phyloP scores from a whole-genome alignment of 2,797 vertebrate genomes.

The Geotrypetes seraphini region DNA sequence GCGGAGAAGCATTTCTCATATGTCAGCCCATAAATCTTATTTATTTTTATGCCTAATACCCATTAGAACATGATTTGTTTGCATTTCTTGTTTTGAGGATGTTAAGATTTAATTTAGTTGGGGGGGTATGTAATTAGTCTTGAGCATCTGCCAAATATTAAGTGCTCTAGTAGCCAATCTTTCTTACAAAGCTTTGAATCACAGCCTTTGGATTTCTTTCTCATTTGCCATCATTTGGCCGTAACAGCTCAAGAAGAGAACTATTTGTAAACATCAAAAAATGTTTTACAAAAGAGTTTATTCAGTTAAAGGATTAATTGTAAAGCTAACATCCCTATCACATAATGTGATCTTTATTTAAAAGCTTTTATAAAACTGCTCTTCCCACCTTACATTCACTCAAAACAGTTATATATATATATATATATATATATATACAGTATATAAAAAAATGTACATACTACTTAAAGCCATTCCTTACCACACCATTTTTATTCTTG shows the following conservation, averaged over 20 bases:
- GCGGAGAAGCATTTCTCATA: constrained; percentile 14
- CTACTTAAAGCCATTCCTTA: too few species aligned
- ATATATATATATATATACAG: too few species aligned
- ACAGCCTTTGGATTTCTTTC: constrained; percentile 21
- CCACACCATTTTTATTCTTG: too few species aligned
- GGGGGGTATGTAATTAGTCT: constrained; percentile 22
- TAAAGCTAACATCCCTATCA: too few species aligned
- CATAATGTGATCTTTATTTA: too few species aligned
- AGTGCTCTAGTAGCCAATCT: constrained; percentile 18
- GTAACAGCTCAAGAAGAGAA: constrained; percentile 22
- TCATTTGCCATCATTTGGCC: constrained; percentile 28
- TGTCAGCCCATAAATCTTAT: constrained; percentile 9
- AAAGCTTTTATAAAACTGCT: too few species aligned
- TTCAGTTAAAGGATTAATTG: constrained; percentile 15
- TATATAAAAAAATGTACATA: too few species aligned
- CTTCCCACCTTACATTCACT: too few species aligned
- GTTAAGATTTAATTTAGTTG: constrained; percentile 20
- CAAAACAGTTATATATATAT: too few species aligned
- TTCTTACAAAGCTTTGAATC: constrained; percentile 34
- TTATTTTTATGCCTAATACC: constrained; percentile 14
- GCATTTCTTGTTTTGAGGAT: constrained; percentile 28
- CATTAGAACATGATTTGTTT: constrained; percentile 23
- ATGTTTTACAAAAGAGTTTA: constrained; percentile 21
- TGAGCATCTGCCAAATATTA: constrained; percentile 32
- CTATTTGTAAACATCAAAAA: constrained; percentile 30